Base-by-base conservation (phyloP, 2,113 vertebrate genomes). In the Acrocephalus kingi region DNA sequence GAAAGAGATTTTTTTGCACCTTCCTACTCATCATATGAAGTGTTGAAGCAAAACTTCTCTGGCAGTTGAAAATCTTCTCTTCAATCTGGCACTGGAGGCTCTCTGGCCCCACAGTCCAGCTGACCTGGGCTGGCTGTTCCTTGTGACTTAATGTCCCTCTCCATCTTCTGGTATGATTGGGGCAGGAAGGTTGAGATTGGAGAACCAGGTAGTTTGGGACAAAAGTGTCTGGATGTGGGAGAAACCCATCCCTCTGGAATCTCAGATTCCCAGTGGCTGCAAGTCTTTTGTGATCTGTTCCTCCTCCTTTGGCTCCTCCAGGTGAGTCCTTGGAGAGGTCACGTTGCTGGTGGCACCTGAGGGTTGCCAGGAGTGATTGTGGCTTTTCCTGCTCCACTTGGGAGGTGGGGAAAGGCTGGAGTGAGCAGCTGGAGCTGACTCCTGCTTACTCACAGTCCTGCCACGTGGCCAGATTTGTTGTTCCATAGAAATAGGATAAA, bases 11-110 rank as follows among this genome's bases (percentile, higher is more conserved):
- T 82, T 89, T 92, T 96, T 61, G 58, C 98, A 94, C 96, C 95
- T 97, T 96, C 94, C 96, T 95, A 97, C 95, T 94, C 96, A 97
- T 96, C 94, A 85, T 90, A 93, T 93, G 96, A 96, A 89, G 95
- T 95, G 96, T 87, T 84, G 81, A 75, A 94, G 43, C 73, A 61
- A 68, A 83, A 62, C 69, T 90, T 93, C 68, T 72, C 61, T n/a
- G 76, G 43, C 86, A 75, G 52, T 37, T 61, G 85, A 69, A 86
- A 81, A 89, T 68, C 69, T 87, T 68, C 2, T 90, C 12, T 87
- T 90, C 68, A 68, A 56, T 90, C 30, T 77, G 30, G 24, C 62
- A 19, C 41, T 72, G 11, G 10, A n/a, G 52, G 64, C 69, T 92
- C 35, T 62, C 14, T 81, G 88, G 75, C 72, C 87, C 39, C 78